A percentile compares a stretch with the other conserved stretches of the same genome.
phyloP scores from a whole-genome alignment of 2,113 vertebrate species.

The Passer domesticus region DNA sequence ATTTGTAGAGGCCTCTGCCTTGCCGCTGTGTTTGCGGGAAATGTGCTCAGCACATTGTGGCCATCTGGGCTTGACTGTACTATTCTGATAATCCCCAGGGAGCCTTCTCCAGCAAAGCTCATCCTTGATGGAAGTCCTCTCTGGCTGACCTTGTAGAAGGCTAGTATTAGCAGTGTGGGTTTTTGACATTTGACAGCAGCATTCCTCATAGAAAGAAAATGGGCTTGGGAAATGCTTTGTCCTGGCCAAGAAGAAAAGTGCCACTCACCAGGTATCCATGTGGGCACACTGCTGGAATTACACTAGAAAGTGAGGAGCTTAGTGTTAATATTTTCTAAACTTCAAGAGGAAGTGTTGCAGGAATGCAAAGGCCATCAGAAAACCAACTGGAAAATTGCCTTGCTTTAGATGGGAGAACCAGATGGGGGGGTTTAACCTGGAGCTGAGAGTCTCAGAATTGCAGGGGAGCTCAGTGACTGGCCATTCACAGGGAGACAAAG shows the following conservation, averaged over 20 bases:
- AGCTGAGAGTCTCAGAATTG: background rate
- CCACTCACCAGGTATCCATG: background rate
- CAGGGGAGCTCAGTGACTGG: background rate
- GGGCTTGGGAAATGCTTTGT: background rate
- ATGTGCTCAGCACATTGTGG: background rate
- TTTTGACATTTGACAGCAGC: conserved; percentile 13
- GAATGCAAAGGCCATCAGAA: background rate
- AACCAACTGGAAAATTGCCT: background rate
- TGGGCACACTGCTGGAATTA: background rate
- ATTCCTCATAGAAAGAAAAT: background rate
- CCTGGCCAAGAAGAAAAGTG: background rate
- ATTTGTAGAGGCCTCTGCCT: background rate
- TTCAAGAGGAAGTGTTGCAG: background rate
- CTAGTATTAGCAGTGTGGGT: background rate
- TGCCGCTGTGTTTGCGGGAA: background rate
- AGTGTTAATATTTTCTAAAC: background rate
- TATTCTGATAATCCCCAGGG: conserved; percentile 30
- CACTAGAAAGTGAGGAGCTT: background rate
- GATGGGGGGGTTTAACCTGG: background rate
- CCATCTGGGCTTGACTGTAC: conserved; percentile 44
- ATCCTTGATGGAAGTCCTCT: conserved; percentile 28
- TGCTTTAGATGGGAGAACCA: background rate
- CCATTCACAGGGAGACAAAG: background rate
- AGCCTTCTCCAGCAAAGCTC: conserved; percentile 17
- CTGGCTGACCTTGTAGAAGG: conserved; percentile 25